These are phyloP conservation scores for Micropterix aruncella DNA, from an alignment of 2,888 invertebrate species.

Conservation along the genomic window DNA sequence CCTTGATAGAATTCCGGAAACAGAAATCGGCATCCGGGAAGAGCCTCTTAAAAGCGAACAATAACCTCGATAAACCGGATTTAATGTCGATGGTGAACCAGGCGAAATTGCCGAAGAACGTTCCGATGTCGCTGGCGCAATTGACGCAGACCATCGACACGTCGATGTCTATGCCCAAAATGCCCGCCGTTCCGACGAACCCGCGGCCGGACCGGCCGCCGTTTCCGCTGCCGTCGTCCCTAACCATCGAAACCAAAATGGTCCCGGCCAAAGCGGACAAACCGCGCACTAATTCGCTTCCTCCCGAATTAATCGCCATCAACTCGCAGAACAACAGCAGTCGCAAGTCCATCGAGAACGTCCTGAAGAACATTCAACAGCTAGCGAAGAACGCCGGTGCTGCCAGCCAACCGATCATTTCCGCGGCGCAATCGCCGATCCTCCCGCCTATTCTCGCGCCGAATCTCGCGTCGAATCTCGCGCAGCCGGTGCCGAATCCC, in stretches of 20 bases:
- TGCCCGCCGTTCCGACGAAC: constrained; percentile 17
- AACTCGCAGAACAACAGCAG: constrained; percentile 35
- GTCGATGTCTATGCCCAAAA: constrained; percentile 21
- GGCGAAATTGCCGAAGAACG: constrained; percentile 21
- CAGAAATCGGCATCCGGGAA: constrained; percentile 14
- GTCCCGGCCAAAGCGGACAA: constrained; percentile 13
- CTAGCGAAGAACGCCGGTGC: constrained; percentile 33
- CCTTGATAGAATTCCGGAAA: constrained; percentile 30
- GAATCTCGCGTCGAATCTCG: constrained; percentile 16
- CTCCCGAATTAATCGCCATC: constrained; percentile 44
- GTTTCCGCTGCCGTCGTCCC: background rate
- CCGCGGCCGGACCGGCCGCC: constrained; percentile 20
- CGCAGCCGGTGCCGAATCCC: constrained; percentile 21
- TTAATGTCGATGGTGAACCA: constrained; percentile 14
- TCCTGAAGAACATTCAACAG: constrained; percentile 34
- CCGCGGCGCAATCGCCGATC: constrained; percentile 23
- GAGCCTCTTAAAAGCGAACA: constrained; percentile 25
- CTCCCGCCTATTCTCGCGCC: constrained; percentile 2
- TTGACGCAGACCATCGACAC: constrained; percentile 16
- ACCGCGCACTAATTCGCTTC: constrained; percentile 27
- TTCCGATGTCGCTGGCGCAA: constrained; percentile 23
- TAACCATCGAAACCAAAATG: constrained; percentile 5
- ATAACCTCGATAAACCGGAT: constrained; percentile 9
- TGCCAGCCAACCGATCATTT: constrained; percentile 30
- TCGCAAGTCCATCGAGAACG: constrained; percentile 32